Evolutionary conservation across 2,113 vertebrate genomes (phyloP).

Genomic region (Xenopus borealis): DNA sequence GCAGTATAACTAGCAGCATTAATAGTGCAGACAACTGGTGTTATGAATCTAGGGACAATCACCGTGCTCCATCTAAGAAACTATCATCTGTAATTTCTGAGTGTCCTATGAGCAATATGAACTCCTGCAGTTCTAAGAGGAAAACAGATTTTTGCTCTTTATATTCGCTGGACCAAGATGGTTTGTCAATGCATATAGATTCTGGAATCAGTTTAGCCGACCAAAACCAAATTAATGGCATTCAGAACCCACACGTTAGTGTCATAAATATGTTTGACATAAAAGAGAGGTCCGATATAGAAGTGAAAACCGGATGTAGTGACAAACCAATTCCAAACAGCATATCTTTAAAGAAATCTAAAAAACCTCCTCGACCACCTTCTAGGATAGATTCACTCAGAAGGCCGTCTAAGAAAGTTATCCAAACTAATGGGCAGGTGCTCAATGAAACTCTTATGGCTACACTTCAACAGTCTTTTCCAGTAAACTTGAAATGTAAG

Average conservation of each 20-base stretch:
- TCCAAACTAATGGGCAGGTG: slow-evolving; percentile 63
- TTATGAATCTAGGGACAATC: slow-evolving; percentile 67
- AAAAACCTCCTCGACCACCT: slow-evolving; percentile 88
- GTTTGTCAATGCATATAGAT: slow-evolving; percentile 75
- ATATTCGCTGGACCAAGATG: slow-evolving; percentile 81
- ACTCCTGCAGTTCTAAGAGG: slow-evolving; percentile 79
- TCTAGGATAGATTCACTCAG: slow-evolving; percentile 90
- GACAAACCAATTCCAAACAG: slow-evolving; percentile 80
- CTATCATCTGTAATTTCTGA: slow-evolving; percentile 64
- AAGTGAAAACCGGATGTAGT: slow-evolving; percentile 63
- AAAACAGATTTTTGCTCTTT: slow-evolving; percentile 78
- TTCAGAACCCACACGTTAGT: slow-evolving; percentile 74
- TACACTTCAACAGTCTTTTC: slow-evolving; percentile 86
- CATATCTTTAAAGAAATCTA: slow-evolving; percentile 90
- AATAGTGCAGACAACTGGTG: slow-evolving; percentile 72
- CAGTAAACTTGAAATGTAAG: slow-evolving; percentile 77
- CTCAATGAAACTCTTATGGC: slow-evolving; percentile 89
- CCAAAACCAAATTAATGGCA: slow-evolving; percentile 59
- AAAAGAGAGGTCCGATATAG: slow-evolving; percentile 64
- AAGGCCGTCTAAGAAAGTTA: slow-evolving; percentile 74
- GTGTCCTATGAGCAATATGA: slow-evolving; percentile 78
- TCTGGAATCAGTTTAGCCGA: slow-evolving; percentile 67
- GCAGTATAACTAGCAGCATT: slow-evolving; percentile 49
- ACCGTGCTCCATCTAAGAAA: slow-evolving; percentile 59
- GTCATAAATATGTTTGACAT: slow-evolving; percentile 78